A percentile compares a stretch with the other conserved stretches of the same genome.
These are phyloP conservation scores for Chaetops frenatus DNA, from an alignment of 2,113 vertebrate species.

Conservation along the genomic window DNA sequence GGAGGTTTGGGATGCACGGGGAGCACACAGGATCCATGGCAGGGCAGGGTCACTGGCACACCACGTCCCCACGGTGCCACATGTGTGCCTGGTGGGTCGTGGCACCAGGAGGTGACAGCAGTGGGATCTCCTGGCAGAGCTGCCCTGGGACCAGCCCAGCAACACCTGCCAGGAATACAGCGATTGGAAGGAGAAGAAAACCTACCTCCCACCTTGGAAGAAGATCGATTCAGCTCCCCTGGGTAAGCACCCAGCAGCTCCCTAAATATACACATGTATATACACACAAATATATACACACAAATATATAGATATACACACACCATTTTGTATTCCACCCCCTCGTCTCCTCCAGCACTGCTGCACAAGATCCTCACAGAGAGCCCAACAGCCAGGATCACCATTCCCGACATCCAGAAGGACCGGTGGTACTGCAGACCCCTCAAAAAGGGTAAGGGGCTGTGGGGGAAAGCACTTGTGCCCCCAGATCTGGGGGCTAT, in stretches of 20 bases:
- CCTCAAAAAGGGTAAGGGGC: slow-evolving; percentile 60
- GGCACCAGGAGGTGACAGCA: background rate
- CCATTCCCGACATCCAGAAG: slow-evolving; percentile 84
- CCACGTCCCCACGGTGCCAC: background rate
- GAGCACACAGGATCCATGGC: background rate
- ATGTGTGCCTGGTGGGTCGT: rapidly evolving
- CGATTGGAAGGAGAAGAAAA: slow-evolving; percentile 93
- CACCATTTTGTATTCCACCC: background rate
- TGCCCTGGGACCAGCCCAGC: slow-evolving; percentile 95
- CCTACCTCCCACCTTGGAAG: slow-evolving; percentile 91
- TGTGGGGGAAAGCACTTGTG: rapidly evolving
- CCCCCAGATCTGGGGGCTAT: background rate
- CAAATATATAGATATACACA: background rate
- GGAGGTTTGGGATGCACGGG: background rate
- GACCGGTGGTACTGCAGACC: slow-evolving; percentile 84
- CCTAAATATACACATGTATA: rapidly evolving
- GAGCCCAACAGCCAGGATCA: slow-evolving; percentile 76
- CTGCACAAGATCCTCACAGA: slow-evolving; percentile 86
- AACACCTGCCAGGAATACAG: slow-evolving; percentile 92
- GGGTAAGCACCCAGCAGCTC: slow-evolving; percentile 15
- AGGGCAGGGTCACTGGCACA: background rate
- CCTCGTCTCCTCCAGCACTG: slow-evolving; percentile 71
- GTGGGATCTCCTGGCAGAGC: slow-evolving; percentile 67
- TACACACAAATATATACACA: background rate
- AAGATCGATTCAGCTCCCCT: slow-evolving; percentile 85